Conservation (phyloP, 2,113 vertebrate species). For the Zootoca vivipara region DNA sequence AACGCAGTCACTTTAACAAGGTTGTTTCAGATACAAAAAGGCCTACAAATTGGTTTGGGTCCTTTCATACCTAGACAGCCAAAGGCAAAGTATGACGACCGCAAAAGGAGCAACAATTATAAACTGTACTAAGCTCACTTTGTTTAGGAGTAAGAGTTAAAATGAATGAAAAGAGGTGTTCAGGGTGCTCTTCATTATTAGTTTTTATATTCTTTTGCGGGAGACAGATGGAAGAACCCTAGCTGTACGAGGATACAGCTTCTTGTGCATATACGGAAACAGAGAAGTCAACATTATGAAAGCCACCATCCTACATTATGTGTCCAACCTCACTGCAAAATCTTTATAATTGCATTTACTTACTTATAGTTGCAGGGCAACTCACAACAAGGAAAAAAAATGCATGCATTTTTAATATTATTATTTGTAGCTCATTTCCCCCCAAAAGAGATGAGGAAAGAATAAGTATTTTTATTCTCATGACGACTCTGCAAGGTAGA, state of each 20-base stretch:
- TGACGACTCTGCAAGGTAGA: background rate
- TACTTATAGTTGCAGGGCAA: background rate
- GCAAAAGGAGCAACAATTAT: background rate
- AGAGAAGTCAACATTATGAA: background rate
- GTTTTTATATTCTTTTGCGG: background rate
- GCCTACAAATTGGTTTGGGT: slow-evolving; percentile 15
- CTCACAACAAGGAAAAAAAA: background rate
- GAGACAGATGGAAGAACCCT: background rate
- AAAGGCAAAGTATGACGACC: background rate
- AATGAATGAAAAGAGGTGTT: background rate
- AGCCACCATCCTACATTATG: background rate
- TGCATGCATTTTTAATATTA: background rate
- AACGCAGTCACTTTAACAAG: slow-evolving; percentile 1
- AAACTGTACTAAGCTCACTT: background rate
- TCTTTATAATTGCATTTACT: background rate
- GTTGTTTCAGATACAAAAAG: slow-evolving; percentile 5
- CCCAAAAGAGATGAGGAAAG: background rate
- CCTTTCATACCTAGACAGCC: background rate
- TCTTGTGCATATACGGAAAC: background rate
- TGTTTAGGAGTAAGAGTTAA: background rate
- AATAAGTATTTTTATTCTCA: background rate
- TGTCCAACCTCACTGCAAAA: background rate
- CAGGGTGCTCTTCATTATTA: background rate
- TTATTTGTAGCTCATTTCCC: background rate
- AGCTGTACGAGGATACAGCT: background rate